Evolutionary conservation across 2,888 invertebrate species (phyloP).

Genomic region (Rhingia rostrata): DNA sequence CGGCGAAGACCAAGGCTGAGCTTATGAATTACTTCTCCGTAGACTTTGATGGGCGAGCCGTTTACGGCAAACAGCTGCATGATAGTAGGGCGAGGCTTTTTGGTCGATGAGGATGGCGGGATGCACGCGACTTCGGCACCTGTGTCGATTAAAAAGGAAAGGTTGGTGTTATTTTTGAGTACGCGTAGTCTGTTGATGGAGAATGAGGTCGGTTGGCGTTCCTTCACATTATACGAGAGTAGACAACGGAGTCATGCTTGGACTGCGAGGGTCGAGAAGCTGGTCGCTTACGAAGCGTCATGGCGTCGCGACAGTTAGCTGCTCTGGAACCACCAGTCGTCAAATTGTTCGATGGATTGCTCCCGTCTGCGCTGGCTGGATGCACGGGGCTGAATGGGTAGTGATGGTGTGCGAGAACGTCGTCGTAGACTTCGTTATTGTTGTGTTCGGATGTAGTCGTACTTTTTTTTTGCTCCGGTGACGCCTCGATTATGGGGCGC

Average conservation of each 20-base stretch:
- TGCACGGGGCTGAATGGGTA: not conserved
- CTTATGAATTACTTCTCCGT: slow-evolving; percentile 18
- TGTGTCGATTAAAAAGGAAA: too few species aligned
- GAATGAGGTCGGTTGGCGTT: too few species aligned
- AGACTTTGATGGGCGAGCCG: slow-evolving; percentile 29
- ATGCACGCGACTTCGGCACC: slow-evolving; percentile 12
- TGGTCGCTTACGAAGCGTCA: too few species aligned
- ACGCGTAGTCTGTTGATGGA: not conserved
- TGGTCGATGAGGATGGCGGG: slow-evolving; percentile 4
- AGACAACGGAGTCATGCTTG: too few species aligned
- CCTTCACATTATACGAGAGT: too few species aligned
- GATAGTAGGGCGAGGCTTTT: slow-evolving; percentile 1
- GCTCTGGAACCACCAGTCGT: slow-evolving; percentile 19
- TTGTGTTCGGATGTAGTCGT: too few species aligned
- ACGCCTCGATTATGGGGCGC: too few species aligned
- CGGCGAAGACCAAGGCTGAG: slow-evolving; percentile 9
- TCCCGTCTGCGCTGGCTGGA: slow-evolving; percentile 25
- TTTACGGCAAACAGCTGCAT: slow-evolving; percentile 16
- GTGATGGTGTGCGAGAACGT: not conserved
- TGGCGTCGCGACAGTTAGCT: too few species aligned
- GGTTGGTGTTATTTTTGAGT: slow-evolving; percentile 1
- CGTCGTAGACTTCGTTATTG: not conserved
- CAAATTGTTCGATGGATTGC: slow-evolving; percentile 24
- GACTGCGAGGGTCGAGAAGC: too few species aligned
- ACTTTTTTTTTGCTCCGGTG: too few species aligned